Evolutionary conservation across 2,797 vertebrate genomes (phyloP).

Genomic region (Leontopithecus rosalia): DNA sequence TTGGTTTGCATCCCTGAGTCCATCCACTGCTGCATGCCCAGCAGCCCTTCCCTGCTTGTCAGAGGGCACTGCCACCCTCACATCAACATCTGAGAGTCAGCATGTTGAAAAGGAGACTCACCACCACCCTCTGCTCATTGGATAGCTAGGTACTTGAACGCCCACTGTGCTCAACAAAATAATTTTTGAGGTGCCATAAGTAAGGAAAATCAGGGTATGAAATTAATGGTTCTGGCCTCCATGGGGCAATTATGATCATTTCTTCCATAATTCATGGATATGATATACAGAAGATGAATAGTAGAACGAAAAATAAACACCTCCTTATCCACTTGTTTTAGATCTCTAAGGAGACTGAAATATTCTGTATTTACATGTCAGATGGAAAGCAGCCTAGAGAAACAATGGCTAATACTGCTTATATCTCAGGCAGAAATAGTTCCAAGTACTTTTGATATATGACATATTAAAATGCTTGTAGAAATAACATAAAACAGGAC

Average conservation of each 20-base stretch:
- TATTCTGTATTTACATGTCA: background rate
- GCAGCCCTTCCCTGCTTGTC: background rate
- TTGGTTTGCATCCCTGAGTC: background rate
- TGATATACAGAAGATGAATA: background rate
- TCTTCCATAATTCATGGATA: background rate
- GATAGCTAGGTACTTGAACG: background rate
- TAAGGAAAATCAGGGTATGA: background rate
- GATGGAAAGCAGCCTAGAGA: constrained; percentile 17
- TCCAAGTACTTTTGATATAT: constrained; percentile 65
- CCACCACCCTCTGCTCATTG: background rate
- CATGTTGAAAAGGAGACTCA: background rate
- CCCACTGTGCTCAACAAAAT: background rate
- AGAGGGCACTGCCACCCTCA: background rate
- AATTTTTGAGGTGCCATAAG: background rate
- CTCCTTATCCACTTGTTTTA: background rate
- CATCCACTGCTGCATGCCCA: background rate
- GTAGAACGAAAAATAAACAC: constrained; percentile 21
- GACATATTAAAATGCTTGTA: constrained; percentile 67
- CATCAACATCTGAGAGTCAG: background rate
- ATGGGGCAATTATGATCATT: background rate
- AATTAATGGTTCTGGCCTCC: background rate
- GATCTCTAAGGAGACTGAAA: background rate
- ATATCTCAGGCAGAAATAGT: constrained; percentile 21
- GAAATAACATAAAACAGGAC: constrained; percentile 74
- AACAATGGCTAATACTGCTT: background rate